Conservation (phyloP, 2,797 vertebrate species). For the Cuniculus paca region DNA sequence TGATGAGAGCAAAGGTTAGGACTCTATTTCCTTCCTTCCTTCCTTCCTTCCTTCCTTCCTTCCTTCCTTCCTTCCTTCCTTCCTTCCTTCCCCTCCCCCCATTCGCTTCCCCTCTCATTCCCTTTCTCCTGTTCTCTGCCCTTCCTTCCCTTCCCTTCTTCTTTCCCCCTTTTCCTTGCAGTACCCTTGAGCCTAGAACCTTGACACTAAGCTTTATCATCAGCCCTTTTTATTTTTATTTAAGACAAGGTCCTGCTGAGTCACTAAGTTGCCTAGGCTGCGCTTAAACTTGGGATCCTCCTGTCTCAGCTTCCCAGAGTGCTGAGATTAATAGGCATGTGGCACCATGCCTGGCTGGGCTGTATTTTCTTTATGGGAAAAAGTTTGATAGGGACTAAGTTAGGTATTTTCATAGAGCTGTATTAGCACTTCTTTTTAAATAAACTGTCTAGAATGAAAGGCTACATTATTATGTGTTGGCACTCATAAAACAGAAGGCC, state of each 20-base stretch:
- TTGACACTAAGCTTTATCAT: background rate
- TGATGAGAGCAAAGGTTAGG: background rate
- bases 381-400: background rate
- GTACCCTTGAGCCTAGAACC: background rate
- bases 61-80: background rate
- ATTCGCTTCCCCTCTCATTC: background rate
- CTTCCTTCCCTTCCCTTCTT: background rate
- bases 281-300: background rate
- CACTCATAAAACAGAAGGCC: conserved; percentile 16
- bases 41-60: no score
- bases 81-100: no score
- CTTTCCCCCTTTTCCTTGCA: background rate
- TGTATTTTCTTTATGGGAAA: background rate
- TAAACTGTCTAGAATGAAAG: background rate
- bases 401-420: background rate
- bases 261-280: background rate
- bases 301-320: background rate
- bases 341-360: background rate
- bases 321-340: background rate
- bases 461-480: background rate
- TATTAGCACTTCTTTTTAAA: background rate
- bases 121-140: background rate
- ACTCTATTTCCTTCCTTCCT: background rate
- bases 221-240: background rate
- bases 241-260: background rate